Percentiles rank a stretch among this genome's conserved stretches.
phyloP scores from a whole-genome alignment of 1,140 invertebrate genomes.

The Amphibalanus amphitrite region DNA sequence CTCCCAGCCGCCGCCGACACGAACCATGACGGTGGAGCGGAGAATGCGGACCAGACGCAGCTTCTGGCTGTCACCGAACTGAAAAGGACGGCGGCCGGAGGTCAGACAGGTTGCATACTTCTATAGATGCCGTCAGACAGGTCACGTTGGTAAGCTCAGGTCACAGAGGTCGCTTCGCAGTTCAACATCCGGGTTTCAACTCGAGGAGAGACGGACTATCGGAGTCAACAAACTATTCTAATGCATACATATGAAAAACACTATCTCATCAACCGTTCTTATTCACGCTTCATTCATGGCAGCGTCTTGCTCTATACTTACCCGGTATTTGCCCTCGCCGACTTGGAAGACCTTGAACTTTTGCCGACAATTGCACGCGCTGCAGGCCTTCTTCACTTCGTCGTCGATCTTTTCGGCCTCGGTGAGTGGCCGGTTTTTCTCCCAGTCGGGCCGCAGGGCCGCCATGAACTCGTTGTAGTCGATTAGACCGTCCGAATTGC shows the following conservation, averaged over 20 bases:
- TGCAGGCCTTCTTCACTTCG: constrained; percentile 85
- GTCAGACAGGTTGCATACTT: neutral
- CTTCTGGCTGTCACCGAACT: constrained; percentile 99
- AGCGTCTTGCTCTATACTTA: constrained; percentile 31
- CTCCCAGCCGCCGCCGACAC: constrained; percentile 98
- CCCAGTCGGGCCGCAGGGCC: constrained; percentile 86
- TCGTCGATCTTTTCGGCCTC: constrained; percentile 93
- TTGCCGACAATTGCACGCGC: constrained; percentile 85
- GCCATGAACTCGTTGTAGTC: constrained; percentile 99
- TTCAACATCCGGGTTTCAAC: no score
- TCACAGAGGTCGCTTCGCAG: neutral
- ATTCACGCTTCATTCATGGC: no score
- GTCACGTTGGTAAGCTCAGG: neutral
- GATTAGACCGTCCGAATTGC: constrained; percentile 80
- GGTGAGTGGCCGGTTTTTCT: constrained; percentile 52
- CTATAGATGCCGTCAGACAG: neutral
- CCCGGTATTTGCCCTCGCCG: constrained; percentile 95
- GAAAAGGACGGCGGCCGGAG: neutral
- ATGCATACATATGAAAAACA: no score
- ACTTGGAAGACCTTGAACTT: constrained; percentile 99
- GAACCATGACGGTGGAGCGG: constrained; percentile 96
- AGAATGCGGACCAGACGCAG: constrained; percentile 91
- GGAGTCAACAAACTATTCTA: no score
- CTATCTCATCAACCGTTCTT: no score
- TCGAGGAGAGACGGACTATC: no score